Evolutionary conservation across 2,888 invertebrate genomes (phyloP).

Genomic region (Ametastegia equiseti): DNA sequence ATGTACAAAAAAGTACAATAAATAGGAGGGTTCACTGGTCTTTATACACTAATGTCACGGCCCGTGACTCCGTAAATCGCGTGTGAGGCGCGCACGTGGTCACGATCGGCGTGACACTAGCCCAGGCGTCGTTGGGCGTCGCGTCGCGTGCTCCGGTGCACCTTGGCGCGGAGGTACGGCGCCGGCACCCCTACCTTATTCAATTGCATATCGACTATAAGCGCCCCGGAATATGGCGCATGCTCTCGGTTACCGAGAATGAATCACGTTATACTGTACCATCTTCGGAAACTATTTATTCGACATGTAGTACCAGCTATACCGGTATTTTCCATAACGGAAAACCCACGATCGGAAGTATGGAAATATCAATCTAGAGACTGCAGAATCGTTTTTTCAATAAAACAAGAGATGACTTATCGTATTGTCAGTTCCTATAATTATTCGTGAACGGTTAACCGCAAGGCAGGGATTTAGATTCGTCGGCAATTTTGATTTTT

Average conservation of each 20-base stretch:
- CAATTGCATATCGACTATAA: conserved; percentile 38
- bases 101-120: conserved; percentile 48
- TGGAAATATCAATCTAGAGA: no score
- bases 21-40: background rate
- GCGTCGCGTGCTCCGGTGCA: conserved; percentile 46
- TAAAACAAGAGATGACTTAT: no score
- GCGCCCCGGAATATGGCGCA: conserved; percentile 23
- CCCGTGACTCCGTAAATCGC: conserved; percentile 42
- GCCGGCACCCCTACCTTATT: conserved; percentile 44
- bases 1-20: background rate
- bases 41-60: conserved; percentile 25
- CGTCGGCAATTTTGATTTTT: no score
- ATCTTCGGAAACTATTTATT: background rate
- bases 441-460: no score
- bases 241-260: conserved; percentile 2
- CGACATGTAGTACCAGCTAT: no score
- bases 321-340: background rate
- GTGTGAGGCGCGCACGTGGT: conserved; percentile 46
- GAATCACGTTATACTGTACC: background rate
- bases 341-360: background rate
- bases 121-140: conserved; percentile 39
- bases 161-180: conserved; percentile 44
- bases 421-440: no score
- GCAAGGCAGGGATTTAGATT: no score
- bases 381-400: no score